A percentile compares a stretch with the other conserved stretches of the same genome.
These are phyloP conservation scores for Smutsia temminckii DNA, from an alignment of 2,797 vertebrate species.

Conservation along the genomic window DNA sequence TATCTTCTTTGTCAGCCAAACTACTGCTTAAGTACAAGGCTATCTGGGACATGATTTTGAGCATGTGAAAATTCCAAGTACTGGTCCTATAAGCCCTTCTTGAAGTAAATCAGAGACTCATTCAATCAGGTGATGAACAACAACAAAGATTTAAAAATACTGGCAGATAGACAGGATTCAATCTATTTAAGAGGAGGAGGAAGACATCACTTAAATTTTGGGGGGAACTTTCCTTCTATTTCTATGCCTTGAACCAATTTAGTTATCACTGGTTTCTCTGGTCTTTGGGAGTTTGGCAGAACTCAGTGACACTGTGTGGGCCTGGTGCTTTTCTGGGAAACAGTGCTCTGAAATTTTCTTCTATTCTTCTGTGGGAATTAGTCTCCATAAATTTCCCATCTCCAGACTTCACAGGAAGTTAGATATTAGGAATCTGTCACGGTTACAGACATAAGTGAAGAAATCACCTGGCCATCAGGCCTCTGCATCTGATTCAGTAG, in stretches of 20 bases:
- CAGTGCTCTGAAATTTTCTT: background rate
- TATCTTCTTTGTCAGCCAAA: background rate
- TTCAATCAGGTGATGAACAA: background rate
- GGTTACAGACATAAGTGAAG: background rate
- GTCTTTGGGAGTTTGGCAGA: background rate
- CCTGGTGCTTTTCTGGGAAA: background rate
- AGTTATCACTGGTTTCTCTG: background rate
- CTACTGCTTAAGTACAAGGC: background rate
- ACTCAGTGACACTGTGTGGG: background rate
- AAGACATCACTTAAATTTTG: background rate
- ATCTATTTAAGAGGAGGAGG: background rate
- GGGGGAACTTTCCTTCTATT: background rate
- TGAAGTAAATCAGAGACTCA: background rate
- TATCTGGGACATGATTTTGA: background rate
- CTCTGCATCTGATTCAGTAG: background rate
- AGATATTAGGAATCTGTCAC: background rate
- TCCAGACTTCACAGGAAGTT: conserved; percentile 11
- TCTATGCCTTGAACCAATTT: background rate
- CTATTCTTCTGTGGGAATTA: background rate
- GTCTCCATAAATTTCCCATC: conserved; percentile 4
- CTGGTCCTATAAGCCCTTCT: background rate
- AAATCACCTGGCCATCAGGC: background rate
- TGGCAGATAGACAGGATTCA: background rate
- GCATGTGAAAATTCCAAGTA: background rate
- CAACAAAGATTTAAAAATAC: background rate